phyloP scores from a whole-genome alignment of 1,140 invertebrate species.

The Pinna nobilis region DNA sequence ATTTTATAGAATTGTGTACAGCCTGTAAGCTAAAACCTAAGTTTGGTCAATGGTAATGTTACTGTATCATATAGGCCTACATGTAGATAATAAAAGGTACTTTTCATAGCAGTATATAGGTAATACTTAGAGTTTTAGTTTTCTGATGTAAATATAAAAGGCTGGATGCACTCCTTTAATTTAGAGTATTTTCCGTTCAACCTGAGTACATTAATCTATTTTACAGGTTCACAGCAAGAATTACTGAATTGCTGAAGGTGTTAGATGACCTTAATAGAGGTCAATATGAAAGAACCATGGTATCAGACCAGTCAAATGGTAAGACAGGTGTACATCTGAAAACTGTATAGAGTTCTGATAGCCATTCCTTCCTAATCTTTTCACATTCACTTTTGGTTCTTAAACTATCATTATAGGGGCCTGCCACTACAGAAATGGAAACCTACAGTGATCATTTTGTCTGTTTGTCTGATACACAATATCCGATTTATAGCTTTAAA shows the following conservation, averaged over 20 bases:
- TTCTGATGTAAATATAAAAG: background rate
- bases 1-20: no score
- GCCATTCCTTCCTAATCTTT: no score
- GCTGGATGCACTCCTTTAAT: background rate
- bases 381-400: no score
- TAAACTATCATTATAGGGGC: no score
- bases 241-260: conserved; percentile 92
- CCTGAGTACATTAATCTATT: background rate
- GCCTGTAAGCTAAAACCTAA: no score
- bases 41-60: no score
- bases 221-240: conserved; percentile 87
- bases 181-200: background rate
- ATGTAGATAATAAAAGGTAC: no score
- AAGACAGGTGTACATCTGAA: no score
- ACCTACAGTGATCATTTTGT: background rate
- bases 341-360: no score
- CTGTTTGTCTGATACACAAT: background rate
- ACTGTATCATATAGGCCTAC: no score
- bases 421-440: no score
- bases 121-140: background rate
- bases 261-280: conserved; percentile 91
- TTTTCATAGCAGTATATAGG: background rate
- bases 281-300: conserved; percentile 91
- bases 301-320: conserved; percentile 73
- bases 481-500: background rate